Evolutionary conservation across 2,113 vertebrate species (phyloP), one percentile per base, ranked within the genome.

Genomic region (Cygnus buccinator): DNA sequence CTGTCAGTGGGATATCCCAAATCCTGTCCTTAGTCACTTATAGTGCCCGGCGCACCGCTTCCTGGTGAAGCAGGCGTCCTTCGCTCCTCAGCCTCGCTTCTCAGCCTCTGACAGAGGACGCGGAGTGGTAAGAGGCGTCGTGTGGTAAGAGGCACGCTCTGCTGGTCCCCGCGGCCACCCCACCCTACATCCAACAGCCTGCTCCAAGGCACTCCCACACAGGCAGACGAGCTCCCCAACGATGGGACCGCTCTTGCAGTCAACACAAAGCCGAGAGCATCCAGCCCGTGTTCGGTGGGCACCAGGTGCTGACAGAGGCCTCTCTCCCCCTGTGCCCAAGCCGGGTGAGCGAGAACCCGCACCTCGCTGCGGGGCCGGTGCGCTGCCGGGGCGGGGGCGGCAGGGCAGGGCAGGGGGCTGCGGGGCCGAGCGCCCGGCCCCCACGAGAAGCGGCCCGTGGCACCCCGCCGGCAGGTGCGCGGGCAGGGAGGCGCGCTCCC

Each of bases 141-240:
- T 7, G 17, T 15, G 63, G 16, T 26, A 62, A 50, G 3, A 82
- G 29, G 8, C 4, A 76, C 66, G 11, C 79, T 80, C 54, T 74
- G 52, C 48, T 55, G 15, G 44, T 66, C 39, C 54, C 20, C 0
- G 1, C 0, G 0, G 71, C 28, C 10, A 4, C 37, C 65, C 43
- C 65, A 55, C 29, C 25, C 35, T 7, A 21, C 7, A 23, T 37
- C 80, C 52, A 44, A 37, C 16, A 76, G 29, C 20, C 10, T 39
- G 9, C 50, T 39, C 55, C 29, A 66, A 37, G 44, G 10, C 41
- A 11, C 50, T 77, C 65, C 67, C 41, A 61, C 89, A 57, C 39
- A 72, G 46, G 33, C 41, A 81, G 63, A 66, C 8, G 35, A 50
- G 58, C 41, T 43, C 41, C 71, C 35, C 33, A 37, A 43, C 35